Evolutionary conservation across 2,113 vertebrate genomes (phyloP).

Genomic region (Alosa alosa): DNA sequence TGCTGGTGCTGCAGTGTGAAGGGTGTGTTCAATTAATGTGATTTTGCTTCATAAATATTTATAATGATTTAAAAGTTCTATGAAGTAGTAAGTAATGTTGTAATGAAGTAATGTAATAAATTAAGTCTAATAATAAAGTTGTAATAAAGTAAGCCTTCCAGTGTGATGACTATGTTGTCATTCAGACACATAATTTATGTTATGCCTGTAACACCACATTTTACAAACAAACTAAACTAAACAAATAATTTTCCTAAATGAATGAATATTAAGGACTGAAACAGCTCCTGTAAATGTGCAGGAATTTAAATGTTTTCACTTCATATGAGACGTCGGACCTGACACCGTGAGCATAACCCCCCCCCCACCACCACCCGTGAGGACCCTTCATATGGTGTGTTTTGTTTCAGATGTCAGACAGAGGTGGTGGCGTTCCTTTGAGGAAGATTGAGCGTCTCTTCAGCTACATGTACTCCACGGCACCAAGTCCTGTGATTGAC

Average conservation of each 20-base stretch:
- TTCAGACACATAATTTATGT: no score
- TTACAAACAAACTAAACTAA: no score
- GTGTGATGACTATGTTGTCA: no score
- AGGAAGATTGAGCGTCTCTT: constrained; percentile 90
- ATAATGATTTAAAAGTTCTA: not conserved
- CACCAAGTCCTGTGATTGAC: constrained; percentile 83
- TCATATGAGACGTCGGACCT: no score
- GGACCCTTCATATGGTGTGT: not conserved
- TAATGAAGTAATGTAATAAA: not conserved
- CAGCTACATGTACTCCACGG: constrained; percentile 96
- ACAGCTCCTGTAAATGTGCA: not conserved
- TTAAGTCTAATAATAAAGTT: not conserved
- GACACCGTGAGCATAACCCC: no score
- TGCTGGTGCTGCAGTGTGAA: not conserved
- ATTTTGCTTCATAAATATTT: not conserved
- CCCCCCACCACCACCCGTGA: no score
- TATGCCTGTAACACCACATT: no score
- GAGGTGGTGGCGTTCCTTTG: constrained; percentile 91
- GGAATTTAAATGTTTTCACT: not conserved
- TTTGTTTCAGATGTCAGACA: constrained; percentile 84
- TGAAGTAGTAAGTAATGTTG: not conserved
- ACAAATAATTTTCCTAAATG: no score
- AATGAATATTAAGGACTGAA: not conserved
- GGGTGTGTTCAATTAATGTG: not conserved
- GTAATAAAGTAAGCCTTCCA: not conserved